Evolutionary conservation across 1,140 invertebrate species (phyloP), one percentile per base, ranked within the genome.

Genomic region (Temnothorax longispinosus): DNA sequence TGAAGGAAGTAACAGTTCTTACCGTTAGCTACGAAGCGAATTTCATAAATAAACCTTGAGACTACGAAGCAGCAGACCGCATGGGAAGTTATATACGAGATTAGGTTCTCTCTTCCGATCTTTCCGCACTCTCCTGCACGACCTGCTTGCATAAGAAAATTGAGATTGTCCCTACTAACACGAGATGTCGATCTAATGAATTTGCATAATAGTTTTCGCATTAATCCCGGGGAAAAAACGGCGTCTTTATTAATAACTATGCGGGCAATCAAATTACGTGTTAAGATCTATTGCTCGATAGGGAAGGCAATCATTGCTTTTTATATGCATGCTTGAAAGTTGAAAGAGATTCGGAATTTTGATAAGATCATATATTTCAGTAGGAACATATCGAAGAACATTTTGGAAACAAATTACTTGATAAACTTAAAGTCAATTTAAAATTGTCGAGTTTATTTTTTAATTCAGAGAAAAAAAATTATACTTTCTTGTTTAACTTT

Each of bases 81-180:
- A 67, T 41, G 47, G 67, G 32, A 67, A 80, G 62, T 69, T 32
- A 80, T 80, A 54, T 80, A 69, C n/a, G n/a, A 80, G 35, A 78
- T 78, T 78, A 78, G 32, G 11, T 32, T 78, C 41, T 21, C 35
- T 21, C 62, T 69, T 52, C 32, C 8, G 62, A 69, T 80, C 44
- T 67, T 80, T 80, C 60, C 74, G 52, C n/a, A 44, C n/a, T 44
- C 18, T 27, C n/a, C 27, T 27, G 76, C 27, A 69, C 62, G 13
- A 54, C 35, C 13, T 69, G 44, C 44, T 80, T 69, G 35, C 35
- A 27, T 54, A 67, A 80, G 77, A 80, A 80, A 80, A 52, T 80
- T 52, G 47, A 80, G 47, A 80, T 52, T 67, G 13, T 21, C 32
- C 15, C 47, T 69, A 69, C 5, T 44, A 62, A 13, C 41, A 77